Percentiles rank a stretch among this genome's conserved stretches.
phyloP scores from a whole-genome alignment of 1,140 invertebrate species.

The Prorops nasuta region DNA sequence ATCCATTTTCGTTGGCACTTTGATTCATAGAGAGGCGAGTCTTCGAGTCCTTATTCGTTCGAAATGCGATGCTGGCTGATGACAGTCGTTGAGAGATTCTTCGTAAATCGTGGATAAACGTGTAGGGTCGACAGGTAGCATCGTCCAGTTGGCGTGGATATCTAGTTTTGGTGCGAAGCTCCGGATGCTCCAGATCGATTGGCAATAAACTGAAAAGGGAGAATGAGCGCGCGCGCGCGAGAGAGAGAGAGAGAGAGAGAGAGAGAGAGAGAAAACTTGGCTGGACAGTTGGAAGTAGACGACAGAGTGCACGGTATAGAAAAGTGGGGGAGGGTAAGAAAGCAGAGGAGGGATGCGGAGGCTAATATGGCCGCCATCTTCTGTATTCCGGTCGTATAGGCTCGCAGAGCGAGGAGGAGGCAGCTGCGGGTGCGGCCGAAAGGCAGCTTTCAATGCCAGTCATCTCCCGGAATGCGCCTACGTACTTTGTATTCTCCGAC shows the following conservation, averaged over 20 bases:
- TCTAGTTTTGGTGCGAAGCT: too few species aligned
- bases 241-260: neutral
- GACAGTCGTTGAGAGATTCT: too few species aligned
- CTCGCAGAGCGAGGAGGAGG: conserved; percentile 35
- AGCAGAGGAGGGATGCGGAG: conserved; percentile 18
- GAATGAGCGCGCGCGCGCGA: neutral
- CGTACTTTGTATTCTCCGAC: conserved; percentile 47
- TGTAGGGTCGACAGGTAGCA: too few species aligned
- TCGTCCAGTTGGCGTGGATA: too few species aligned
- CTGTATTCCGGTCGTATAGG: conserved; percentile 52
- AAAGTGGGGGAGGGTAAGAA: conserved; percentile 6
- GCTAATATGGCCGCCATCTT: conserved; percentile 53
- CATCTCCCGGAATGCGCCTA: conserved; percentile 49
- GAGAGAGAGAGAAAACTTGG: conserved; percentile 1
- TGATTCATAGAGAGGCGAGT: too few species aligned
- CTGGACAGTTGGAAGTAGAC: conserved; percentile 9
- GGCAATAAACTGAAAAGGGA: too few species aligned
- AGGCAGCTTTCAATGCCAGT: conserved; percentile 53
- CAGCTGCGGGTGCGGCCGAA: conserved; percentile 40
- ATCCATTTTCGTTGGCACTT: too few species aligned
- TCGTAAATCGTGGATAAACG: too few species aligned
- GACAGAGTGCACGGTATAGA: conserved; percentile 8
- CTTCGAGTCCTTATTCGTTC: too few species aligned
- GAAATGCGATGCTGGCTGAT: too few species aligned
- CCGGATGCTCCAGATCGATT: too few species aligned